A percentile compares a stretch with the other conserved stretches of the same genome.
These are phyloP conservation scores for Discoglossus pictus DNA, from an alignment of 2,797 vertebrate genomes.

Conservation along the genomic window DNA sequence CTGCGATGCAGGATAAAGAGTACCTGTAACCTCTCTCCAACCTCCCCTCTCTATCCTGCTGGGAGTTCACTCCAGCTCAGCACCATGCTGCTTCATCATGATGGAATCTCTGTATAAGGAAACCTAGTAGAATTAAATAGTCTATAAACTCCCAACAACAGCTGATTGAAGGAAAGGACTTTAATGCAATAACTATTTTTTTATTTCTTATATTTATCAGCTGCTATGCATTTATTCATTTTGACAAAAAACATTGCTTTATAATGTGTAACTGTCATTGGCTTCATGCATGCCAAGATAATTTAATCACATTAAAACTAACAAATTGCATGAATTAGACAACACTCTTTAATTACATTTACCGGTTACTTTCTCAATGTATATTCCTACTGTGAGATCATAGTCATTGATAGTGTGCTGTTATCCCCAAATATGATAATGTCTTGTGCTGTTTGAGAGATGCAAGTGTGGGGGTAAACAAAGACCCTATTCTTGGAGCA, in stretches of 20 bases:
- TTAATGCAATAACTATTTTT: no score
- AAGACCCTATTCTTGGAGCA: conserved; percentile 55
- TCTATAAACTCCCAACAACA: background rate
- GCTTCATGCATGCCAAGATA: background rate
- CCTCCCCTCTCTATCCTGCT: conserved; percentile 66
- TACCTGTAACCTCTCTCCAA: conserved; percentile 70
- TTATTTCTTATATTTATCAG: no score
- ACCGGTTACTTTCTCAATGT: background rate
- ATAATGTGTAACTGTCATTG: background rate
- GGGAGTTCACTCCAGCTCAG: conserved; percentile 70
- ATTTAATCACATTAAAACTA: conserved; percentile 25
- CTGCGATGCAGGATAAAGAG: conserved; percentile 72
- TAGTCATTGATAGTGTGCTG: background rate
- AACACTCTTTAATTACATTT: conserved; percentile 60
- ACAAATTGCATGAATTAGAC: conserved; percentile 64
- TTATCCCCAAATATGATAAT: background rate
- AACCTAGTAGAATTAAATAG: no score
- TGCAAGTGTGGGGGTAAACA: conserved; percentile 53
- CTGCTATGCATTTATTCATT: conserved; percentile 1
- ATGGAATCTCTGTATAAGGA: no score
- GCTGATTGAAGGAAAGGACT: background rate
- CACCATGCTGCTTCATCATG: conserved; percentile 59
- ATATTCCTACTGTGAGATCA: background rate
- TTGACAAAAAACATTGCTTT: conserved; percentile 5
- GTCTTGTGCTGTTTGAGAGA: conserved; percentile 46